Evolutionary conservation across 2,113 vertebrate genomes (phyloP), one percentile per base, ranked within the genome.

Genomic region (Cisticola juncidis): DNA sequence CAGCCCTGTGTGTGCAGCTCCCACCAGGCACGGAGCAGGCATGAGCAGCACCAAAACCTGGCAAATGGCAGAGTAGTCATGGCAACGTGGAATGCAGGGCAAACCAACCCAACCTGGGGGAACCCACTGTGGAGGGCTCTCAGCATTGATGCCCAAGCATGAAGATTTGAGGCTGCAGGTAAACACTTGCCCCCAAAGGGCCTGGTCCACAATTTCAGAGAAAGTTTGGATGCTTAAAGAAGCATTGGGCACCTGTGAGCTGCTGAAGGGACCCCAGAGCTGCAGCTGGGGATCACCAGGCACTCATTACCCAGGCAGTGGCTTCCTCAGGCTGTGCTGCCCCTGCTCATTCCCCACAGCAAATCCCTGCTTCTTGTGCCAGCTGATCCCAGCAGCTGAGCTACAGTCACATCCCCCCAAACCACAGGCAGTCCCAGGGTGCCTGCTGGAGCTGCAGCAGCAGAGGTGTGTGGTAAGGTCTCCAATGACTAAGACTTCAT

Each of bases 401-500:
- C 31, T n/a, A 3, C 47, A 24, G 56, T 10, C 7, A 0, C 31
- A 45, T 29, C 54, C 54, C 11, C 1, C 19, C 77, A 82, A 76
- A 80, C 48, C 36, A 2, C 87, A 70, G 0, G 0, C 21, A 7
- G 9, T 44, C 33, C 60, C 51, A 18, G 29, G 36, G 48, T 1
- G 0, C 38, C 28, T 62, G 0, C 24, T 0, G 9, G 44, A 69
- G 86, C 72, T 57, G 76, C 50, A 71, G 16, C 19, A 81, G 68
- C 86, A 95, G 83, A 92, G 60, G 81, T 81, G 70, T 92, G 90
- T 2, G 50, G 78, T 79, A n/a, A 93, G 92, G 82, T 95, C 95
- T 96, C 94, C 83, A 92, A 73, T 91, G 86, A 85, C 95, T 85
- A 83, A 91, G 94, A 95, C 91, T 97, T 97, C 95, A 97, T 97